Base-by-base conservation (phyloP, 2,113 vertebrate species). In the Salvelinus namaycush region DNA sequence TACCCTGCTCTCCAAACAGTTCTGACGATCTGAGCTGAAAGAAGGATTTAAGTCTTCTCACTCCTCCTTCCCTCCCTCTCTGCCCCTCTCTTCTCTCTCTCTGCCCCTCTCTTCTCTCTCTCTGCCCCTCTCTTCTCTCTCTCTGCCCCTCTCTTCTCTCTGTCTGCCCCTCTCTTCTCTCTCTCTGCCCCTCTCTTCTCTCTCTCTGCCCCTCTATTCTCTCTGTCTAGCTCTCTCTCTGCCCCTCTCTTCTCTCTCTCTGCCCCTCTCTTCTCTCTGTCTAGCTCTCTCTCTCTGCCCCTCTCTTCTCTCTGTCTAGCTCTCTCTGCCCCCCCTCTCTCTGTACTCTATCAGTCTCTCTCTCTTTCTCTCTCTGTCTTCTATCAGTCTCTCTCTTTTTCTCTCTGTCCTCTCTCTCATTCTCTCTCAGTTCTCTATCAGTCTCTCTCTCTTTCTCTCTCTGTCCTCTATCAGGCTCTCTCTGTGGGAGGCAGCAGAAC, bases 1-100 rank as follows among this genome's bases (percentile, higher is more conserved):
- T 75, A 76, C 66, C 83, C 82, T 81, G 81, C 85, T 80, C 88
- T 87, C 85, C 79, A 90, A 94, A 90, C 89, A 86, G 81, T 81
- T 78, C 72, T 82, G 84, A 86, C 84, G 88, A 90, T 83, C 83
- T 72, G 84, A 44, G 39, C 9, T 11, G 39, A 44, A 44, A 44
- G 89, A 80, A 72, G 80, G 83, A 81, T 83, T 90, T 83, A 85
- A 89, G 84, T 89, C 82, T 84, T 80, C 14, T 18, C 14, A 68
- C 69, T 57, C 59, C 31, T 70, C 31, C 70, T 60, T 44, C 44
- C 4, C 18, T 57, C 31, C 26, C 66, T 70, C 22, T 39, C 34
- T 34, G 83, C 87, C 82, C 85, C 34, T 34, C 34, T 34, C 1
- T 34, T 1, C 6, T 80, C 18, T 6, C 31, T 34, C 5, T 34